These are phyloP conservation scores for Morpho achilles DNA, from an alignment of 2,888 invertebrate genomes.

Conservation along the genomic window DNA sequence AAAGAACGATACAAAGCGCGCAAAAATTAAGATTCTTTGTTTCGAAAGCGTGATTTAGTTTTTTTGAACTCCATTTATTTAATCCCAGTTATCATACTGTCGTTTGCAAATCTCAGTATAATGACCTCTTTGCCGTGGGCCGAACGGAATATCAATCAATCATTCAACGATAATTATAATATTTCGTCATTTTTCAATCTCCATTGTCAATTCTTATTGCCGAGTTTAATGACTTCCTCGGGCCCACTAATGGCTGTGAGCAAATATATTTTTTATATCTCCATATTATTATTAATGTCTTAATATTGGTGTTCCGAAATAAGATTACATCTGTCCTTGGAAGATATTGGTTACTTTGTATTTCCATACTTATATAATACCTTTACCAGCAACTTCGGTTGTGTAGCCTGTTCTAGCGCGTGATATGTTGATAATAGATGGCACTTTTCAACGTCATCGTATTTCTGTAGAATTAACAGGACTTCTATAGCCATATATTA, in stretches of 20 bases:
- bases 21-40: background rate
- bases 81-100: background rate
- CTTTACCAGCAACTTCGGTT: no score
- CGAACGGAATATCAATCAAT: slow-evolving; percentile 6
- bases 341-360: no score
- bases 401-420: no score
- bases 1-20: no score
- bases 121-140: slow-evolving; percentile 1
- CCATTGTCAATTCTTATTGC: slow-evolving; percentile 7
- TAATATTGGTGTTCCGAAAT: background rate
- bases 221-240: slow-evolving; percentile 22
- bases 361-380: no score
- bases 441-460: no score
- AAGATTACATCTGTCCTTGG: no score
- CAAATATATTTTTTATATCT: background rate
- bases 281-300: background rate
- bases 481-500: no score
- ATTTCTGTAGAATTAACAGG: no score
- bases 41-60: background rate
- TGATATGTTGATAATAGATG: no score
- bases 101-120: background rate
- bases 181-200: slow-evolving; percentile 18
- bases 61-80: no score
- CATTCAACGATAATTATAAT: slow-evolving; percentile 2
- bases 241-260: background rate